Evolutionary conservation across 2,113 vertebrate genomes (phyloP).

Genomic region (Cavia aperea): DNA sequence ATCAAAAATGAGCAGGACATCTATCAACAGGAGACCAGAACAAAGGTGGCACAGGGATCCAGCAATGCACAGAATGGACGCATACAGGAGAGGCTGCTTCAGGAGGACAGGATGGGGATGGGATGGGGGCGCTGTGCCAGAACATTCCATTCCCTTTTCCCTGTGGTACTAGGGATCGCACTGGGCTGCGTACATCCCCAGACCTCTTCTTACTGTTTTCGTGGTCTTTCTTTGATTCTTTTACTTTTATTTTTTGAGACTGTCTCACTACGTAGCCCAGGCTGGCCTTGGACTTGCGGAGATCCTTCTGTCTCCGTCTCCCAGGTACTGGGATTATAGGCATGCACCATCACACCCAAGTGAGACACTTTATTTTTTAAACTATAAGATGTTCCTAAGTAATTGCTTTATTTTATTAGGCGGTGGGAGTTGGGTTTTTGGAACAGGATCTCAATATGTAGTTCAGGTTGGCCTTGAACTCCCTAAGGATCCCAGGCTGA

Average conservation of each 20-base stretch:
- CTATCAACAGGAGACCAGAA: background rate
- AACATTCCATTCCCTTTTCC: background rate
- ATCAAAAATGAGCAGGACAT: background rate
- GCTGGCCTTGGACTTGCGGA: background rate
- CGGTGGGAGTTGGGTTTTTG: no score
- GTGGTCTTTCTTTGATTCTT: no score
- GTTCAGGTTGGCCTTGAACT: background rate
- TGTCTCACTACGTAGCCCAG: background rate
- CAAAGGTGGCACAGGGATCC: background rate
- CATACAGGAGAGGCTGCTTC: no score
- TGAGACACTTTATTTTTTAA: conserved; percentile 1
- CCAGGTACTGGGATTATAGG: no score
- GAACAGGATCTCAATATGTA: background rate
- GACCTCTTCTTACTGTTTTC: no score
- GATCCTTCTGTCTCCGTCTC: no score
- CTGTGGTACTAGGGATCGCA: no score
- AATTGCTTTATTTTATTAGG: background rate
- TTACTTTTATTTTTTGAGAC: no score
- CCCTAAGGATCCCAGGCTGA: background rate
- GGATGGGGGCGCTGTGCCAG: background rate
- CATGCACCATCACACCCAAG: no score
- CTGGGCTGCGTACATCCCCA: no score
- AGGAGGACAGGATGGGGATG: no score
- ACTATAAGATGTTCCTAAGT: background rate
- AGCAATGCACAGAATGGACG: background rate